Conservation (phyloP, 2,888 invertebrate genomes). For the Eupithecia centaureata region DNA sequence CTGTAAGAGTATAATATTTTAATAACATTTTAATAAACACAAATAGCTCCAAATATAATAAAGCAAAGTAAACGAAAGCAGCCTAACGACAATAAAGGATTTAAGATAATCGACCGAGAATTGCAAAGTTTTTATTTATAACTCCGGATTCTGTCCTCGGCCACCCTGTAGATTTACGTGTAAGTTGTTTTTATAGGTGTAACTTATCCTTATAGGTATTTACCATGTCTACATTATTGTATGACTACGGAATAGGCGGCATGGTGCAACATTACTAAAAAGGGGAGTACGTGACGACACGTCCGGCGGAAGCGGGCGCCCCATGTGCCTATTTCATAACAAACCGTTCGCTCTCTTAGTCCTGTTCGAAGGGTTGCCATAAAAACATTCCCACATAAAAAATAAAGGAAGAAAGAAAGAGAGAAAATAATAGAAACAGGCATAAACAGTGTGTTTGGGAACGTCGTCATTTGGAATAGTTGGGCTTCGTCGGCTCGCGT, state of each 20-base stretch:
- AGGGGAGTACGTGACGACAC: conserved; percentile 7
- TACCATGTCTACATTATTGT: neutral
- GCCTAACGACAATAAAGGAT: too few species aligned
- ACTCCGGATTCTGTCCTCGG: too few species aligned
- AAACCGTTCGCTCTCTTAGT: conserved; percentile 20
- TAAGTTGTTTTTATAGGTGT: too few species aligned
- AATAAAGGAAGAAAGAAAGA: conserved; percentile 40
- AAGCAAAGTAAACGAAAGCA: too few species aligned
- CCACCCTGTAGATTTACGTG: too few species aligned
- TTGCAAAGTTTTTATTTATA: too few species aligned
- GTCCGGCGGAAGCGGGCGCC: conserved; percentile 9
- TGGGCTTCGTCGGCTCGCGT: conserved; percentile 28
- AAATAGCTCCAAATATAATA: too few species aligned
- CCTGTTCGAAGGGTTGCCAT: conserved; percentile 32
- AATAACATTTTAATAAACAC: too few species aligned
- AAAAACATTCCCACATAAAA: conserved; percentile 33
- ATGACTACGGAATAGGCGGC: neutral
- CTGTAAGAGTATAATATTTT: too few species aligned
- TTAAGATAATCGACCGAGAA: too few species aligned
- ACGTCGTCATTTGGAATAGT: conserved; percentile 47
- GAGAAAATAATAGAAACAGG: conserved; percentile 47
- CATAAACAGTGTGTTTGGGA: conserved; percentile 45
- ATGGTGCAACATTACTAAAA: neutral
- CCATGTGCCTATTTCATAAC: conserved; percentile 12
- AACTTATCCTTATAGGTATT: too few species aligned